Conservation (phyloP, 2,888 invertebrate species). For the Lasioglossum vierecki region DNA sequence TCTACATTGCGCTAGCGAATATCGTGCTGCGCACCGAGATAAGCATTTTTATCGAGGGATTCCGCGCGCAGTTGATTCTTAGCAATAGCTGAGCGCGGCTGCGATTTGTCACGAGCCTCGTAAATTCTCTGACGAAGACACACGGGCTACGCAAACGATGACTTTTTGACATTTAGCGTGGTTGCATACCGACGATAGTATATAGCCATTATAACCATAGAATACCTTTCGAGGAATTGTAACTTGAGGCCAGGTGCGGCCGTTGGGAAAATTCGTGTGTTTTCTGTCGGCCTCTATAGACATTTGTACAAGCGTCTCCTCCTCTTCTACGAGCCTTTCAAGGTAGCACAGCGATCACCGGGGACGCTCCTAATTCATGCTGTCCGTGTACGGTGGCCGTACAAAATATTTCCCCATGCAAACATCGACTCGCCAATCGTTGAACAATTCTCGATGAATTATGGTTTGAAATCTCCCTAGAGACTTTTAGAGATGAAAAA, state of each 20-base stretch:
- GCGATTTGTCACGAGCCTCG: slow-evolving; percentile 31
- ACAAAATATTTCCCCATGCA: not conserved
- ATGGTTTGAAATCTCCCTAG: not conserved
- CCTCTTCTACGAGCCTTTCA: not conserved
- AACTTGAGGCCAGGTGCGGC: not conserved
- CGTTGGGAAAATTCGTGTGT: not conserved
- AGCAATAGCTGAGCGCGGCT: not conserved
- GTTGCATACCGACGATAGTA: slow-evolving; percentile 10
- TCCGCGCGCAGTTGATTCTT: not conserved
- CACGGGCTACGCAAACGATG: slow-evolving; percentile 33
- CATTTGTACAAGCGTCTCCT: not conserved
- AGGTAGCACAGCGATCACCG: not conserved
- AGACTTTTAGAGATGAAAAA: not conserved
- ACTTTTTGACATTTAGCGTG: slow-evolving; percentile 60
- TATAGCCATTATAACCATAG: not conserved
- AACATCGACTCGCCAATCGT: not conserved
- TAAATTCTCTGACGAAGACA: slow-evolving; percentile 35
- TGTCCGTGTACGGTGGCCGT: not conserved
- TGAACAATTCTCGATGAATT: not conserved
- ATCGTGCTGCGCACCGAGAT: not conserved
- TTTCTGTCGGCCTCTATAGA: not conserved
- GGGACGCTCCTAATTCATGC: not conserved
- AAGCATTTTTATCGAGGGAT: not conserved
- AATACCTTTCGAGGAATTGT: slow-evolving; percentile 29
- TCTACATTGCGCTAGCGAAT: not conserved